Evolutionary conservation across 2,113 vertebrate species (phyloP).

Genomic region (Bubo scandiacus): DNA sequence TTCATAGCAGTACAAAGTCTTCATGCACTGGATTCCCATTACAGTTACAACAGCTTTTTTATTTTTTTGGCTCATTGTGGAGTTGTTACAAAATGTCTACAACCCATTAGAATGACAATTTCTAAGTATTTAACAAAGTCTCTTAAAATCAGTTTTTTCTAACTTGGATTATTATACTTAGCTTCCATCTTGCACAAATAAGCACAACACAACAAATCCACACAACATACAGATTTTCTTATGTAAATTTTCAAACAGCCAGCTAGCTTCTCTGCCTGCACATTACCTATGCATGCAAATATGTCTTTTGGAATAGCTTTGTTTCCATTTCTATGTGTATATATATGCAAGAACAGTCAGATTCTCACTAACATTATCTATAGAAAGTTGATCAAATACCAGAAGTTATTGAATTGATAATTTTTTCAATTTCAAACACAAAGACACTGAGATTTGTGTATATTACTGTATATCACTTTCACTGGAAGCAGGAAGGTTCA

Average conservation of each 20-base stretch:
- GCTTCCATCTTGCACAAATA: not conserved
- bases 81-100: not conserved
- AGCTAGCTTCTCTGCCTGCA: not conserved
- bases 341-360: not conserved
- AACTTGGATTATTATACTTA: not conserved
- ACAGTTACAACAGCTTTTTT: not conserved
- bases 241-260: not conserved
- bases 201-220: not conserved
- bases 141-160: not conserved
- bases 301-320: not conserved
- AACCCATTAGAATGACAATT: not conserved
- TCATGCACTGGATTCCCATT: not conserved
- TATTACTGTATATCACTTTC: constrained; percentile 40
- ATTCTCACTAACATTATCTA: not conserved
- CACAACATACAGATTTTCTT: not conserved
- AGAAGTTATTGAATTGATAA: constrained; percentile 22
- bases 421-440: constrained; percentile 48
- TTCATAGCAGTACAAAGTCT: not conserved
- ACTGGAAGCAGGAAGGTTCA: constrained; percentile 55
- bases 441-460: constrained; percentile 59
- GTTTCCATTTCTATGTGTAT: not conserved
- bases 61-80: not conserved
- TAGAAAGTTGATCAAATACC: not conserved
- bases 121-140: not conserved
- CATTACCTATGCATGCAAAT: not conserved